Base-by-base conservation (phyloP, 2,113 vertebrate species). In the Eretmochelys imbricata region DNA sequence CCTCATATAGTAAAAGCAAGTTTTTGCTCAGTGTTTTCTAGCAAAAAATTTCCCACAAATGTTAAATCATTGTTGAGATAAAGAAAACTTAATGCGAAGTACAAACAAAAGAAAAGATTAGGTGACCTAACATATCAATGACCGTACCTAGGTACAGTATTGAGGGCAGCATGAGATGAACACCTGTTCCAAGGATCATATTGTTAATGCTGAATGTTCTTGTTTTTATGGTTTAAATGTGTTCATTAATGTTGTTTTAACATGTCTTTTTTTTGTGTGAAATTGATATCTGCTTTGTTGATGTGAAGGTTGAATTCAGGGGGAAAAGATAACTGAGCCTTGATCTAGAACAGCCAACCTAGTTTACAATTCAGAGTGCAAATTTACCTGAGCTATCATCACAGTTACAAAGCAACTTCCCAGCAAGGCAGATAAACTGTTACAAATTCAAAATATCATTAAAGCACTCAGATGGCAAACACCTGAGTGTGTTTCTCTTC, bases 241-340 rank as follows among this genome's bases (percentile, higher is more conserved):
- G 55, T 96, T 93, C 65, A 54, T 82, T 92, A 53, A 89, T 1
- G 14, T 31, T 94, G 84, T 94, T 95, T 95, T 54, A 96, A 95
- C 81, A 2, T 86, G 53, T 89, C 55, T 42, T 94, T 95, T 94
- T 54, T 20, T 6, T 38, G 29, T 72, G 90, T 91, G 90, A 65
- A 96, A 94, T 97, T 90, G 96, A 86, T 85, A 84, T 84, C 13
- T 1, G 69, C 88, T 95, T 94, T 93, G 95, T 80, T 90, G 72
- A 84, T 72, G 35, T 31, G 62, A 95, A 93, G 89, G 84, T 95
- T 97, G 92, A 91, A 79, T 91, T 92, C 50, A 5, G 91, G 81
- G 92, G 53, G 53, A 22, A 54, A 69, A 81, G 82, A 12, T 65
- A 86, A 93, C 82, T 93, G 82, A 88, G 89, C 72, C n/a, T 90